Conservation (phyloP, 2,888 invertebrate genomes). For the Pharmacophagus antenor region DNA sequence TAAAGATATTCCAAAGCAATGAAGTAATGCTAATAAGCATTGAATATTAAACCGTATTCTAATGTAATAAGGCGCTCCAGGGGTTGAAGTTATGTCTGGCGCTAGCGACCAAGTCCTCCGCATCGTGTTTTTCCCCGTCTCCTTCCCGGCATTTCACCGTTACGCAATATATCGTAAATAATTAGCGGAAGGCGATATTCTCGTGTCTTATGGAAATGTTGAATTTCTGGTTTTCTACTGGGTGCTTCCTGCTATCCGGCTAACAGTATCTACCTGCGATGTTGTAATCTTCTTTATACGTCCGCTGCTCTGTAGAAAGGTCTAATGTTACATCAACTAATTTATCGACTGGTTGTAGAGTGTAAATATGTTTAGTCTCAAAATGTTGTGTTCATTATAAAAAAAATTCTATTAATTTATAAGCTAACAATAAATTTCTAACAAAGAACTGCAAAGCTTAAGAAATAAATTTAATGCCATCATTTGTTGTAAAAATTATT, state of each 20-base stretch:
- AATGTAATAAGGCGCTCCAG: conserved; percentile 49
- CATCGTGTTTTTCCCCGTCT: conserved; percentile 73
- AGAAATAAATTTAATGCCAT: background rate
- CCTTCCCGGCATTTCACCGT: conserved; percentile 80
- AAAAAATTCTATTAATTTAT: background rate
- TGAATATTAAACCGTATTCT: conserved; percentile 53
- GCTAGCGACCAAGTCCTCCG: conserved; percentile 69
- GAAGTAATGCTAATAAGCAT: conserved; percentile 45
- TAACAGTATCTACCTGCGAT: conserved; percentile 52
- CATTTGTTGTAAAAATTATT: background rate
- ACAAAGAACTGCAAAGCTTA: too few species aligned
- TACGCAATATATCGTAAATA: conserved; percentile 81
- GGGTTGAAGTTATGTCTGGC: conserved; percentile 44
- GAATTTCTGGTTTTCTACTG: conserved; percentile 70
- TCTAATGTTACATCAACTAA: conserved; percentile 35
- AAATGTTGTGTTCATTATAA: background rate
- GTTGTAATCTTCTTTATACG: conserved; percentile 45
- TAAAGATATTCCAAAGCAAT: conserved; percentile 77
- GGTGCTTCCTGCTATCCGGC: conserved; percentile 63
- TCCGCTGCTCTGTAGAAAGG: conserved; percentile 40
- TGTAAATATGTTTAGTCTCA: conserved; percentile 2
- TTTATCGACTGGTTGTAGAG: background rate
- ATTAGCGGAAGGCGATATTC: conserved; percentile 80
- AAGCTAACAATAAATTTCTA: background rate
- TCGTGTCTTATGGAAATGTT: conserved; percentile 78